These are phyloP conservation scores for Monodelphis domestica DNA, from an alignment of 2,797 vertebrate genomes.

Conservation along the genomic window DNA sequence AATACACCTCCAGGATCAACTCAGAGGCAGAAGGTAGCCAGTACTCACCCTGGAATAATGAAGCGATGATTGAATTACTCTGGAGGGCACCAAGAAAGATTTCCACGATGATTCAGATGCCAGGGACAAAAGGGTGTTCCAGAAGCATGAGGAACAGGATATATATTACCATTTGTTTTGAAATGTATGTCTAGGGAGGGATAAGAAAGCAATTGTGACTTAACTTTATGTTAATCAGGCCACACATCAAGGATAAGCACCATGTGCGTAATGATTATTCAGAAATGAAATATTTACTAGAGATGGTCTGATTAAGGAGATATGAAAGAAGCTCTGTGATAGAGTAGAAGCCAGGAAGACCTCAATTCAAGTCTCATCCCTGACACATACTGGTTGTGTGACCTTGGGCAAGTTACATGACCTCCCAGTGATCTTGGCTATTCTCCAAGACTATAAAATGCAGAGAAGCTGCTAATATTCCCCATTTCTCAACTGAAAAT, in stretches of 20 bases:
- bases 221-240: conserved; percentile 20
- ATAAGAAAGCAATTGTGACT: background rate
- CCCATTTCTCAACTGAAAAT: background rate
- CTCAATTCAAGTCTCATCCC: background rate
- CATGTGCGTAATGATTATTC: background rate
- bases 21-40: background rate
- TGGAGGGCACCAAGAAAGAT: background rate
- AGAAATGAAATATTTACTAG: conserved; percentile 39
- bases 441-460: background rate
- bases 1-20: background rate
- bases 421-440: background rate
- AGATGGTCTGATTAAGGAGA: background rate
- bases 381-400: background rate
- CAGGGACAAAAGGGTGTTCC: background rate
- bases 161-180: background rate
- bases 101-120: background rate
- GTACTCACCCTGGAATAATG: background rate
- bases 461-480: background rate
- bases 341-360: background rate
- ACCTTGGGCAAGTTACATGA: background rate
- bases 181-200: conserved; percentile 26
- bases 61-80: background rate
- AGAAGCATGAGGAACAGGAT: background rate
- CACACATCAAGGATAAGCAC: background rate
- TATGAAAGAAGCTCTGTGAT: background rate